A percentile compares a stretch with the other conserved stretches of the same genome.
Evolutionary conservation across 2,113 vertebrate genomes (phyloP).

Genomic region (Myodes glareolus): DNA sequence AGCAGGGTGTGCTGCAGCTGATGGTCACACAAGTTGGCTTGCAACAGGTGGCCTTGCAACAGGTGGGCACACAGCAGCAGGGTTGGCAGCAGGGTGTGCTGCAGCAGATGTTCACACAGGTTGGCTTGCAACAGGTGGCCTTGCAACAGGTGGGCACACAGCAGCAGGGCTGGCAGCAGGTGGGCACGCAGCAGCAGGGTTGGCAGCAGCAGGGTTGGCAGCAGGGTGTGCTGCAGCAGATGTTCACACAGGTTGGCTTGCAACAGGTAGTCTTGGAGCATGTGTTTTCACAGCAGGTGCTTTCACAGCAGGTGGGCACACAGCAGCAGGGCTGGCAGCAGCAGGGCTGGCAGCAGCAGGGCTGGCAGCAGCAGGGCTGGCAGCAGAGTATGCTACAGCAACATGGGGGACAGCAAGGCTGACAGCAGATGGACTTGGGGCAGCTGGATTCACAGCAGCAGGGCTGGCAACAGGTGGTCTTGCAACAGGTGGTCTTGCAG

Average conservation of each 20-base stretch:
- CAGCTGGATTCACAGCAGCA: neutral
- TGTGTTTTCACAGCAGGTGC: neutral
- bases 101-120: too few species aligned
- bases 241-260: too few species aligned
- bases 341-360: too few species aligned
- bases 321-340: neutral
- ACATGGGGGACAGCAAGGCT: neutral
- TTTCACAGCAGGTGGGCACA: too few species aligned
- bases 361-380: too few species aligned
- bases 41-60: neutral
- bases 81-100: too few species aligned
- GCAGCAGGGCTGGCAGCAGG: neutral
- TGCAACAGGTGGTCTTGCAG: neutral
- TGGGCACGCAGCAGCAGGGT: neutral
- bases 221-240: neutral
- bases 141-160: neutral
- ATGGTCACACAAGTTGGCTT: neutral
- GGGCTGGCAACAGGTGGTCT: neutral
- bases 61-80: neutral
- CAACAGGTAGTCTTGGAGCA: neutral
- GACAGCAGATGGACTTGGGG: neutral
- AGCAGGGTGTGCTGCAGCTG: neutral
- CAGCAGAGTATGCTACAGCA: neutral
- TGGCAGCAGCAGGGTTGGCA: neutral
- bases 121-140: neutral